A percentile compares a stretch with the other conserved stretches of the same genome.
Evolutionary conservation across 2,113 vertebrate genomes (phyloP).

Genomic region (Ovis aries): ARS-UI_Ramb_v3.0 NC_056059.1:15133501-15134000

Average conservation of each 20-base stretch:
- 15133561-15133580: not conserved
- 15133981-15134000: no score
- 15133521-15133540: not conserved
- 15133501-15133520: not conserved
- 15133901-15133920: not conserved
- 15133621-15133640: not conserved
- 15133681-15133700: not conserved
- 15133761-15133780: not conserved
- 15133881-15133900: not conserved
- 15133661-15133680: not conserved
- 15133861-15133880: not conserved
- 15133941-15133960: no score
- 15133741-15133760: not conserved
- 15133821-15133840: not conserved
- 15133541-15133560: not conserved
- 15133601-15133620: not conserved
- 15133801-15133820: not conserved
- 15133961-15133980: no score
- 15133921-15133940: no score
- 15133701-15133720: not conserved
- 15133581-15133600: not conserved
- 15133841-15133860: not conserved
- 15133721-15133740: not conserved
- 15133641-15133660: not conserved
- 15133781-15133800: not conserved